Conservation (phyloP, 2,113 vertebrate species). For the Ceuthmochares aereus region DNA sequence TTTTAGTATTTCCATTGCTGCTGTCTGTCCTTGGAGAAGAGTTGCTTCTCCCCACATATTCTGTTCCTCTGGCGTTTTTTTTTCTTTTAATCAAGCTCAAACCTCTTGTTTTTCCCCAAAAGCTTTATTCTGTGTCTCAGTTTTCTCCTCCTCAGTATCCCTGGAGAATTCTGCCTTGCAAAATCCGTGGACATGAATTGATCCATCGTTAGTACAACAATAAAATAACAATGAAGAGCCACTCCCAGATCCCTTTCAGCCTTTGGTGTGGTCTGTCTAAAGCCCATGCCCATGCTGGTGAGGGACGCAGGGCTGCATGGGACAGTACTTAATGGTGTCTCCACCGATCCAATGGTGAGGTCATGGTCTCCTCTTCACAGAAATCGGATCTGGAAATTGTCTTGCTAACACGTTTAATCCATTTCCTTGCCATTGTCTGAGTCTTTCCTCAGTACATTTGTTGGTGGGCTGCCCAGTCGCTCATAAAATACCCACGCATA, state of each 20-base stretch:
- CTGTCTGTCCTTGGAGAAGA: constrained; percentile 35
- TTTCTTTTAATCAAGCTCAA: constrained; percentile 56
- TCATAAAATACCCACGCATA: constrained; percentile 45
- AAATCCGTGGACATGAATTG: constrained; percentile 41
- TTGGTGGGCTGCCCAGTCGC: constrained; percentile 56
- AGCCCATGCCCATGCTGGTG: not conserved
- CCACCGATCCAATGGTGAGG: constrained; percentile 39
- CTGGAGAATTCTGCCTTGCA: constrained; percentile 57
- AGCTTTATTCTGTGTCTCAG: constrained; percentile 43
- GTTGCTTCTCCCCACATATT: not conserved
- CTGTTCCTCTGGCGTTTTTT: not conserved
- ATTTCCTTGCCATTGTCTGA: constrained; percentile 71
- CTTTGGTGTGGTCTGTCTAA: constrained; percentile 52
- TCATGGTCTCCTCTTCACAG: constrained; percentile 55
- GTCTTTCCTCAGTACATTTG: constrained; percentile 65
- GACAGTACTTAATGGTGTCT: constrained; percentile 18
- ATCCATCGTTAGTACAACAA: constrained; percentile 39
- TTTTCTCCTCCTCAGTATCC: constrained; percentile 34
- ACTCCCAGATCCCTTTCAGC: constrained; percentile 40
- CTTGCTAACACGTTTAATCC: constrained; percentile 63
- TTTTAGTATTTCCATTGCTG: not conserved
- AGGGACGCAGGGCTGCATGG: not conserved
- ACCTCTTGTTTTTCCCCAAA: constrained; percentile 33
- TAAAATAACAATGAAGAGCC: constrained; percentile 58
- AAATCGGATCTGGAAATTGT: constrained; percentile 60